These are phyloP conservation scores for Triplophysa dalaica DNA, from an alignment of 2,113 vertebrate species.

Conservation along the genomic window DNA sequence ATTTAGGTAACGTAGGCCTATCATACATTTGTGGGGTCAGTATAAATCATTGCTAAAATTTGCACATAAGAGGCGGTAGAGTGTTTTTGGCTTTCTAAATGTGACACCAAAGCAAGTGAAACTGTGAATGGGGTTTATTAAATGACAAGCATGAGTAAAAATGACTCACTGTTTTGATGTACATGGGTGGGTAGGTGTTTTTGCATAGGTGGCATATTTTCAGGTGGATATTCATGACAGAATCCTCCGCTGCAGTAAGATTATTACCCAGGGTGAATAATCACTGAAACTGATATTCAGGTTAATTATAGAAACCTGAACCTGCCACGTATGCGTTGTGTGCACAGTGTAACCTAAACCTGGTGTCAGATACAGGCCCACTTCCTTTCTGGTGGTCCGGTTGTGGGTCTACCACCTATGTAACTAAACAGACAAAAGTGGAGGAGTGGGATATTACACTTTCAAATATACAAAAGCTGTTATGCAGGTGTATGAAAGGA, in stretches of 20 bases:
- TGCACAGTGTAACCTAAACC: not conserved
- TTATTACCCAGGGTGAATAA: conserved; percentile 12
- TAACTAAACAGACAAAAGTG: not conserved
- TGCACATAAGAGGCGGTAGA: too few species aligned
- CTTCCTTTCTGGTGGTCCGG: conserved; percentile 9
- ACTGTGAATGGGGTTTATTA: not conserved
- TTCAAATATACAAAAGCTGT: too few species aligned
- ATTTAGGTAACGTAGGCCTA: too few species aligned
- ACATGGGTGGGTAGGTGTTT: not conserved
- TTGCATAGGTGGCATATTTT: not conserved
- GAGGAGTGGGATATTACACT: not conserved
- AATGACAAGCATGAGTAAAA: not conserved
- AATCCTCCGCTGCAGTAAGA: not conserved
- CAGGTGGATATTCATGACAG: not conserved
- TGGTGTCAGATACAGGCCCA: not conserved
- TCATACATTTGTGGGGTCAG: too few species aligned
- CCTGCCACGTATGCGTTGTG: not conserved
- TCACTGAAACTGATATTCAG: not conserved
- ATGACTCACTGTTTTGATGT: conserved; percentile 10
- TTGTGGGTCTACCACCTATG: conserved; percentile 8
- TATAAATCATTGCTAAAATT: too few species aligned
- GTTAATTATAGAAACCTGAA: not conserved
- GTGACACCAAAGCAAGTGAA: not conserved
- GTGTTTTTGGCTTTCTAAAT: not conserved
- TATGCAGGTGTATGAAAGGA: too few species aligned